Base-by-base conservation (phyloP, 92 coral and sea anemone species). In the Siderastrea siderea region DNA sequence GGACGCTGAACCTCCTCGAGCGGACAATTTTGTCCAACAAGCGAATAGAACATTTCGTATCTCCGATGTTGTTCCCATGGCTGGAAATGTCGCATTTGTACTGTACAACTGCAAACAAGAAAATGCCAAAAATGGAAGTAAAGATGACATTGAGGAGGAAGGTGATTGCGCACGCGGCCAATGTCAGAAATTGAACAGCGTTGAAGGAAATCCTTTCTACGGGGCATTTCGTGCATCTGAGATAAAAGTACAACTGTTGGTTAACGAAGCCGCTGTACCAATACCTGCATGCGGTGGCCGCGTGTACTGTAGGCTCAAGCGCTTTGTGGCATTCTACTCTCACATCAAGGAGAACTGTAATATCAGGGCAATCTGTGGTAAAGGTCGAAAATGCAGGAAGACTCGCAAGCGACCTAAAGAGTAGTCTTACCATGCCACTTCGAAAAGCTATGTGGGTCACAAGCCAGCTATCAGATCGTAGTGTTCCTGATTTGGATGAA, bases 31-130 rank as follows among this genome's bases (percentile, higher is more conserved):
- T 82, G 45, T 50, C 58, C 64, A 81, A 47, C 93, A 91, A 54
- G 68, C 50, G 45, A 84, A 91, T 83, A 94, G 99, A 19, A 66
- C 59, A 55, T 96, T 96, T 84, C 95, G 96, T 19, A 62, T 85
- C 47, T 93, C 96, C 1, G 81, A 87, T 57, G 84, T 86, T 6
- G 95, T 92, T 6, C 99, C 99, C 2, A 94, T 96, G 98, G 87
- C 96, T 7, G 98, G 90, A 50, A 96, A 94, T 63, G 92, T 96
- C 16, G 99, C 99, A 1, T 74, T 96, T 75, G 93, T 94, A 16
- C 74, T 96, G 87, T 95, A 96, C 79, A 69, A 90, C 9, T 93
- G 98, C 84, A 47, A 69, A 16, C 60, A 4, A 2, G 73, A 71
- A 17, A 26, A 53, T 74, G 55, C 46, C 38, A 19, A 62, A 54